phyloP scores from a whole-genome alignment of 1,140 invertebrate species.

The Phymorhynchus buccinoides region DNA sequence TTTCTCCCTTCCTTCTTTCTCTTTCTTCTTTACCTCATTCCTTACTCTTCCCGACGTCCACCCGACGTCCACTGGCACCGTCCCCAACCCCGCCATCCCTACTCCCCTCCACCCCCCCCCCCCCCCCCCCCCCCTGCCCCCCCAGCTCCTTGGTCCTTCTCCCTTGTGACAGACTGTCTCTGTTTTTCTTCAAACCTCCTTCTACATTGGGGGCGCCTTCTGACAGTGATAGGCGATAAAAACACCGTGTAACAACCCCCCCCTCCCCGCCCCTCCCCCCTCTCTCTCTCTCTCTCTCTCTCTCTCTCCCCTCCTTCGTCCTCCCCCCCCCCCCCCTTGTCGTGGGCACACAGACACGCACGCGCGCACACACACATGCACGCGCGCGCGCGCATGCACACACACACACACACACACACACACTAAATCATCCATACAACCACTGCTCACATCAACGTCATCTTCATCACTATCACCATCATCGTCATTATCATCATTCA shows the following conservation, averaged over 20 bases:
- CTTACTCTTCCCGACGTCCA: no score
- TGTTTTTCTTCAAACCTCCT: conserved; percentile 7
- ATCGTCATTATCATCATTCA: neutral
- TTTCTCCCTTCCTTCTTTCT: no score
- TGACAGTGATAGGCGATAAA: conserved; percentile 23
- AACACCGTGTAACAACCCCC: conserved; percentile 7
- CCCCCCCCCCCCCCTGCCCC: neutral
- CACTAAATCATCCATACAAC: no score
- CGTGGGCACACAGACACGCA: no score
- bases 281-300: neutral
- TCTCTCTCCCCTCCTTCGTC: neutral
- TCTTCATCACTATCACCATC: neutral
- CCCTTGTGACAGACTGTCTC: neutral
- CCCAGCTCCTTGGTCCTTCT: neutral
- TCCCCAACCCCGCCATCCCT: neutral
- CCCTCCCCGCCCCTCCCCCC: neutral
- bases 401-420: no score
- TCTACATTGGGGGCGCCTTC: neutral
- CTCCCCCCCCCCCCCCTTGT: no score
- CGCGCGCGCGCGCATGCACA: no score
- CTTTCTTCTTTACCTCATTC: no score
- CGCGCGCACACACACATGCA: no score
- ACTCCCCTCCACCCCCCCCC: neutral
- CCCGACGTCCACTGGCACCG: neutral
- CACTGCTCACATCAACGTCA: neutral